phyloP scores from a whole-genome alignment of 1,140 invertebrate genomes.

The Dryas iulia region DNA sequence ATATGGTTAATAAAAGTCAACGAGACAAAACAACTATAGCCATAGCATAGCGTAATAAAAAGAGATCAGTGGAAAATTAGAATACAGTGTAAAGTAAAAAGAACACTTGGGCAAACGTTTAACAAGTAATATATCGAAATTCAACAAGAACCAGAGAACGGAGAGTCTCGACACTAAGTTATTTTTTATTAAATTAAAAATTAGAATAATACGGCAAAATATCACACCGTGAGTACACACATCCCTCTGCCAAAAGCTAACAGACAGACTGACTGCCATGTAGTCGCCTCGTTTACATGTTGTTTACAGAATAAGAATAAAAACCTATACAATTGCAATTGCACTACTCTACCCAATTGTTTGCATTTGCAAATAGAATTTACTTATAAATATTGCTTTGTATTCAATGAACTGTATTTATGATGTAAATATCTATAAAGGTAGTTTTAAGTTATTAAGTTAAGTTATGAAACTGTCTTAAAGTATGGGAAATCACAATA shows the following conservation, averaged over 20 bases:
- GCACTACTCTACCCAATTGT: slow-evolving; percentile 31
- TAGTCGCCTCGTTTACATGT: slow-evolving; percentile 69
- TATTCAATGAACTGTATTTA: slow-evolving; percentile 3
- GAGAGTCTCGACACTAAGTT: too few relatives aligned
- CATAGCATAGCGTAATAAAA: too few relatives aligned
- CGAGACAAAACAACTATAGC: too few relatives aligned
- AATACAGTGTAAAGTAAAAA: too few relatives aligned
- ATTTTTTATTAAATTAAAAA: too few relatives aligned
- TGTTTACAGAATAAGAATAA: slow-evolving; percentile 69
- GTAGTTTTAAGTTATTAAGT: not conserved
- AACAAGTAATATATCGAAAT: too few relatives aligned
- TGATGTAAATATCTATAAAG: not conserved
- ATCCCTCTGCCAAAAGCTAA: slow-evolving; percentile 58
- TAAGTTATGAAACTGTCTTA: too few relatives aligned
- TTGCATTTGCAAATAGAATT: slow-evolving; percentile 20
- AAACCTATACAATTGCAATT: slow-evolving; percentile 50
- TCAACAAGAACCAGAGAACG: too few relatives aligned
- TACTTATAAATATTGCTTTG: slow-evolving; percentile 19
- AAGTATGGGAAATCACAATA: too few relatives aligned
- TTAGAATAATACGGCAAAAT: slow-evolving; percentile 24
- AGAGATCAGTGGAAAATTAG: too few relatives aligned
- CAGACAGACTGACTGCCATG: slow-evolving; percentile 53
- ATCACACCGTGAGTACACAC: slow-evolving; percentile 28
- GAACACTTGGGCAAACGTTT: too few relatives aligned
- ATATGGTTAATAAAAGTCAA: too few relatives aligned